A percentile compares a stretch with the other conserved stretches of the same genome.
Evolutionary conservation across 2,113 vertebrate species (phyloP).

Genomic region (Nipponia nippon): DNA sequence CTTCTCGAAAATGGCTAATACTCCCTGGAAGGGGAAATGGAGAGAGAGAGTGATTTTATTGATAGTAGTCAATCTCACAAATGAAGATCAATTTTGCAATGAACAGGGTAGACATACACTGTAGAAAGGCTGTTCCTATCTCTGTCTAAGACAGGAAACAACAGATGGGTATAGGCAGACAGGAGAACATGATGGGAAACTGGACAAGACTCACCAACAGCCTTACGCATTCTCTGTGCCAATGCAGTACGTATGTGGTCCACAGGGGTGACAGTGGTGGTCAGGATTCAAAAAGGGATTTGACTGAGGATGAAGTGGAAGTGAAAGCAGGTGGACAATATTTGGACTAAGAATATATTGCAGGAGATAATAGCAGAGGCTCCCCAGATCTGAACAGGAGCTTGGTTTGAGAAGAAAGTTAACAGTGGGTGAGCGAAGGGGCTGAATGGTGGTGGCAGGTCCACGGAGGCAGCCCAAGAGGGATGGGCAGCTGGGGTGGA

Average conservation of each 20-base stretch:
- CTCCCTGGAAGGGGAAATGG: background rate
- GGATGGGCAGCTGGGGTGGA: background rate
- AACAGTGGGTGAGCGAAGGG: background rate
- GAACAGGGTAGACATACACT: background rate
- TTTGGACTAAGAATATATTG: background rate
- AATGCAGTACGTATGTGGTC: background rate
- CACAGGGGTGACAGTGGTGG: background rate
- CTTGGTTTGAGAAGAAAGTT: background rate
- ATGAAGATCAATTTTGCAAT: background rate
- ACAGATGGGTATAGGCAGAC: background rate
- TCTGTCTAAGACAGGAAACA: background rate
- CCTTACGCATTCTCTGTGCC: accelerated
- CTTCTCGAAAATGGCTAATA: background rate
- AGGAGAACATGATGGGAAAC: background rate
- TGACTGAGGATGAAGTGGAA: background rate
- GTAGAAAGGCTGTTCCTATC: background rate
- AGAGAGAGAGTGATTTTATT: background rate
- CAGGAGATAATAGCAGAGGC: background rate
- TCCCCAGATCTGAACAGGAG: background rate
- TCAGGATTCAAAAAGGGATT: background rate
- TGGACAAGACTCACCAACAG: background rate
- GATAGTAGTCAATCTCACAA: background rate
- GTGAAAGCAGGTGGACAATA: background rate
- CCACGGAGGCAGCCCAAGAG: background rate
- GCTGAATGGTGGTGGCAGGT: background rate